Percentiles rank a stretch among this genome's conserved stretches.
Evolutionary conservation across 2,888 invertebrate species (phyloP).

Genomic region (Gasteruption jaculator): DNA sequence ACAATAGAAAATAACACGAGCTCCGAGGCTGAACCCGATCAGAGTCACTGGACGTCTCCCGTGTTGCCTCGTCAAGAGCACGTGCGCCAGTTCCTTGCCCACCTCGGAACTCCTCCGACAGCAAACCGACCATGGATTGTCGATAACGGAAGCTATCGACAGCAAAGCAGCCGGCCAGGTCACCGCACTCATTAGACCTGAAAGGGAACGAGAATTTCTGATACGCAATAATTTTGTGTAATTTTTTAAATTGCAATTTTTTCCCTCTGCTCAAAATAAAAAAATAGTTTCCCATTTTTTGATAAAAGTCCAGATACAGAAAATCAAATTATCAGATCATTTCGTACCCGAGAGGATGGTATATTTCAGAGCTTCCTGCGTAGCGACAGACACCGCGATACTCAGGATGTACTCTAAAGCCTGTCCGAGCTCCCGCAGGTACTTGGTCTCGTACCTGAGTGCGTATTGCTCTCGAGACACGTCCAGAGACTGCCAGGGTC

Average conservation of each 20-base stretch:
- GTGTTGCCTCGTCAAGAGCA: conserved; percentile 59
- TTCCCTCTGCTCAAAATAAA: no score
- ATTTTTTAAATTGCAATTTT: conserved; percentile 8
- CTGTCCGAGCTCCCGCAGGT: conserved; percentile 57
- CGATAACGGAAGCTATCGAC: conserved; percentile 56
- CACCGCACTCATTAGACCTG: conserved; percentile 61
- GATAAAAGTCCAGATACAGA: conserved; percentile 1
- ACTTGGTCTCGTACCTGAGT: conserved; percentile 60
- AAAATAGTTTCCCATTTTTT: background rate
- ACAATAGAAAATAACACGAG: conserved; percentile 64
- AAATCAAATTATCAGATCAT: conserved; percentile 5
- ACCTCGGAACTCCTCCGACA: conserved; percentile 58
- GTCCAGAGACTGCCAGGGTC: conserved; percentile 58
- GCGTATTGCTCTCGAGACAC: conserved; percentile 63
- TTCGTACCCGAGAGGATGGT: conserved; percentile 58
- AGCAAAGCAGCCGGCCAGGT: conserved; percentile 64
- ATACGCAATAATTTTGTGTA: background rate
- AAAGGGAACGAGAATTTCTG: background rate
- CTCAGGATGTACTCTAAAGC: conserved; percentile 61
- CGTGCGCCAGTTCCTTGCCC: conserved; percentile 62
- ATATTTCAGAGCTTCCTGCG: conserved; percentile 62
- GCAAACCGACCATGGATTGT: conserved; percentile 68
- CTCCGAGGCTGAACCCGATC: conserved; percentile 65
- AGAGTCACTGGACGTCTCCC: conserved; percentile 64
- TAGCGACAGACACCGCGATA: conserved; percentile 57